Conservation (phyloP, 2,888 invertebrate genomes). For the Drosophila anceps region DNA sequence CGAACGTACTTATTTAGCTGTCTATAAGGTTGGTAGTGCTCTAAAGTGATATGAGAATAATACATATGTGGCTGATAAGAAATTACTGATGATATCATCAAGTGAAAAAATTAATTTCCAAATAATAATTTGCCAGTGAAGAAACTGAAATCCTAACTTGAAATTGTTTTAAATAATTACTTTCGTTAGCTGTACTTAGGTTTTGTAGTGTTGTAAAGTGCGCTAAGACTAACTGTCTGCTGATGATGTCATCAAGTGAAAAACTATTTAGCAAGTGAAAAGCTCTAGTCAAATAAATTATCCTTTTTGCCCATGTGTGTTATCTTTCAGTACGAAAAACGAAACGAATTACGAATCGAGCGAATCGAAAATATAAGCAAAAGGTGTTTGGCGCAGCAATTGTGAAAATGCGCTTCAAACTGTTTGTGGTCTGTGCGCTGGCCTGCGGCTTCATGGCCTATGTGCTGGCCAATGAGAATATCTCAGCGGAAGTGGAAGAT, state of each 20-base stretch:
- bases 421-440: slow-evolving; percentile 76
- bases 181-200: not conserved
- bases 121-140: slow-evolving; percentile 13
- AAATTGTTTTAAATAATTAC: slow-evolving; percentile 9
- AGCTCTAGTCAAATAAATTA: not conserved
- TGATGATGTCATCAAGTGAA: slow-evolving; percentile 21
- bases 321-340: slow-evolving; percentile 66
- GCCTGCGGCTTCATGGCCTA: slow-evolving; percentile 74
- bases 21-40: slow-evolving; percentile 54
- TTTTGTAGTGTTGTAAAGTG: slow-evolving; percentile 6
- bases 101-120: slow-evolving; percentile 46
- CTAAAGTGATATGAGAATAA: slow-evolving; percentile 50
- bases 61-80: slow-evolving; percentile 60
- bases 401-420: slow-evolving; percentile 79
- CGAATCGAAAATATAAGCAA: slow-evolving; percentile 28
- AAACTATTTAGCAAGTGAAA: not conserved
- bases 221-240: not conserved
- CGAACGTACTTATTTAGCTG: slow-evolving; percentile 75
- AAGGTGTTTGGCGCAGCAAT: slow-evolving; percentile 10
- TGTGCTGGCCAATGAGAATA: slow-evolving; percentile 78
- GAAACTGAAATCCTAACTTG: slow-evolving; percentile 2
- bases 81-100: slow-evolving; percentile 77
- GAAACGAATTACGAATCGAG: slow-evolving; percentile 51
- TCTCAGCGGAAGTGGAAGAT: slow-evolving; percentile 74
- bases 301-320: slow-evolving; percentile 26